Conservation (phyloP, 2,888 invertebrate species). For the Incurvaria masculella region DNA sequence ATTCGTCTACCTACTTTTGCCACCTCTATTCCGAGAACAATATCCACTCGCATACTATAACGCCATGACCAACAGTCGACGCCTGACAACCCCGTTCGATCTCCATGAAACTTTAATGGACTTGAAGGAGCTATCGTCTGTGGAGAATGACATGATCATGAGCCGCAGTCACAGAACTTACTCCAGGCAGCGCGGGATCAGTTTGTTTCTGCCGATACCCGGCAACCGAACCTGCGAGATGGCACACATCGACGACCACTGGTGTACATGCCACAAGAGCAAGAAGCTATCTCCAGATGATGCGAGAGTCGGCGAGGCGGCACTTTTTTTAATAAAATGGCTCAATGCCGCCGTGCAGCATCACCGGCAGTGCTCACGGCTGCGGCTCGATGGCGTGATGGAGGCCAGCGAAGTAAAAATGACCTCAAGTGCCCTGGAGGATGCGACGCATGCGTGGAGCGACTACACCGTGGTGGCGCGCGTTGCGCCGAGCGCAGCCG, state of each 20-base stretch:
- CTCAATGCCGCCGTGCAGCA: constrained; percentile 62
- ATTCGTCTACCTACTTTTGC: constrained; percentile 69
- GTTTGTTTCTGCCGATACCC: constrained; percentile 74
- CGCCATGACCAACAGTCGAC: constrained; percentile 61
- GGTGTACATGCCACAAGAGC: constrained; percentile 83
- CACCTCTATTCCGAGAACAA: constrained; percentile 63
- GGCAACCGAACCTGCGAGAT: constrained; percentile 68
- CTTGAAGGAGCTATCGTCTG: constrained; percentile 52
- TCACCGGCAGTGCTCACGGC: constrained; percentile 62
- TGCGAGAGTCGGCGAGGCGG: constrained; percentile 54
- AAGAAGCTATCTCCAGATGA: constrained; percentile 53
- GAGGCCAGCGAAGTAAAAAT: constrained; percentile 64
- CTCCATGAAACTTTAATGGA: constrained; percentile 76
- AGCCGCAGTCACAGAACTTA: constrained; percentile 30
- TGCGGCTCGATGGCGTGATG: constrained; percentile 60
- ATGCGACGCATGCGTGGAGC: constrained; percentile 38
- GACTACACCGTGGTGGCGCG: constrained; percentile 63
- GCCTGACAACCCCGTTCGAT: constrained; percentile 81
- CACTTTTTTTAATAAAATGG: constrained; percentile 57
- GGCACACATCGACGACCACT: constrained; percentile 79
- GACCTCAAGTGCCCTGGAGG: constrained; percentile 29
- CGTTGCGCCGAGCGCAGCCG: constrained; percentile 64
- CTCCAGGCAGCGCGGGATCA: constrained; percentile 59
- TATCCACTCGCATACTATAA: constrained; percentile 63
- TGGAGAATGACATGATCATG: constrained; percentile 38